phyloP scores from a whole-genome alignment of 2,797 vertebrate genomes.

The Onychomys torridus region DNA sequence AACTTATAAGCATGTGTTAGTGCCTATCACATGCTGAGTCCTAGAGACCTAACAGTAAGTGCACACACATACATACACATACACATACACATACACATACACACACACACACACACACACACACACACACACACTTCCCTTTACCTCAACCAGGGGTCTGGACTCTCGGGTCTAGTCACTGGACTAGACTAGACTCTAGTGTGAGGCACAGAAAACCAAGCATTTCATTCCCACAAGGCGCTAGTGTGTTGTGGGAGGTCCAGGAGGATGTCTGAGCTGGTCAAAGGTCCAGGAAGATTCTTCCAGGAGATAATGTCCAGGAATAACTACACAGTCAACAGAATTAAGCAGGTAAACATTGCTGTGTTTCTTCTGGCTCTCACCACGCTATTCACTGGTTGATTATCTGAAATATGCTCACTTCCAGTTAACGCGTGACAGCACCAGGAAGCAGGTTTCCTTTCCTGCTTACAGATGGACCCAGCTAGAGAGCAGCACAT shows the following conservation, averaged over 20 bases:
- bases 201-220: neutral
- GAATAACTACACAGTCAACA: neutral
- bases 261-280: neutral
- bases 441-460: accelerated
- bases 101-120: no score
- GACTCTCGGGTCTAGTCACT: neutral
- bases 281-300: neutral
- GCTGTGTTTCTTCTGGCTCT: neutral
- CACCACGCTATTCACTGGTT: neutral
- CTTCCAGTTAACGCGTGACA: neutral
- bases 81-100: no score
- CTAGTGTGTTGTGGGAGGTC: neutral
- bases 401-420: neutral
- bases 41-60: neutral
- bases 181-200: neutral
- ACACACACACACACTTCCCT: neutral
- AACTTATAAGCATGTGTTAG: neutral
- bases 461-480: neutral
- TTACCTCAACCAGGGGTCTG: neutral
- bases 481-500: neutral
- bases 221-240: neutral
- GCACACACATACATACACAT: neutral
- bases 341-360: neutral
- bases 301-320: neutral
- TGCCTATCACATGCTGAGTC: neutral